Evolutionary conservation across 2,797 vertebrate species (phyloP).

Genomic region (Eulemur albifrons): DNA sequence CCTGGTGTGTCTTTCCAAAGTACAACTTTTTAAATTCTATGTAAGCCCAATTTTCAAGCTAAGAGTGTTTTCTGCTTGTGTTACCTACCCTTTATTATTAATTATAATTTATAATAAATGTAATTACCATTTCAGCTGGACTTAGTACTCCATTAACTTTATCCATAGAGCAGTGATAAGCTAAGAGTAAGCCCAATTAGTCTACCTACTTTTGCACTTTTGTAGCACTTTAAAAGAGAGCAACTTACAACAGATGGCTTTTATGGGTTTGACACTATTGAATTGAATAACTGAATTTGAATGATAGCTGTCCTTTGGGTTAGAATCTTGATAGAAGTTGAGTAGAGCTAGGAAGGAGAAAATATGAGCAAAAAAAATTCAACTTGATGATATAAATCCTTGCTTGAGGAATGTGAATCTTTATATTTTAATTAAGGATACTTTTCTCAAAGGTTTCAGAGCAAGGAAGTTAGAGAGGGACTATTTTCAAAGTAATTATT

Average conservation of each 20-base stretch:
- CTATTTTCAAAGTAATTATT: not conserved
- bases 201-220: not conserved
- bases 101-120: not conserved
- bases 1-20: not conserved
- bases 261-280: not conserved
- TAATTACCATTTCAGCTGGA: not conserved
- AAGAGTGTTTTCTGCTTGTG: not conserved
- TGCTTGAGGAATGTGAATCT: not conserved
- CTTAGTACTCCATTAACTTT: not conserved
- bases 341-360: not conserved
- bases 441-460: not conserved
- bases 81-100: slow-evolving; percentile 4
- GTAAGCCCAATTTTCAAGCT: not conserved
- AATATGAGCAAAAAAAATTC: slow-evolving; percentile 14
- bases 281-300: not conserved
- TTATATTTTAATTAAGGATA: not conserved
- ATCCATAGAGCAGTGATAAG: not conserved
- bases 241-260: not conserved
- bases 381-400: not conserved
- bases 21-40: not conserved
- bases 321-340: not conserved
- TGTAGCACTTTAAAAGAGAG: not conserved
- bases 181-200: not conserved
- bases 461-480: not conserved
- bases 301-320: not conserved